Evolutionary conservation across 1,140 invertebrate species (phyloP).

Genomic region (Paralvinella palmiformis): DNA sequence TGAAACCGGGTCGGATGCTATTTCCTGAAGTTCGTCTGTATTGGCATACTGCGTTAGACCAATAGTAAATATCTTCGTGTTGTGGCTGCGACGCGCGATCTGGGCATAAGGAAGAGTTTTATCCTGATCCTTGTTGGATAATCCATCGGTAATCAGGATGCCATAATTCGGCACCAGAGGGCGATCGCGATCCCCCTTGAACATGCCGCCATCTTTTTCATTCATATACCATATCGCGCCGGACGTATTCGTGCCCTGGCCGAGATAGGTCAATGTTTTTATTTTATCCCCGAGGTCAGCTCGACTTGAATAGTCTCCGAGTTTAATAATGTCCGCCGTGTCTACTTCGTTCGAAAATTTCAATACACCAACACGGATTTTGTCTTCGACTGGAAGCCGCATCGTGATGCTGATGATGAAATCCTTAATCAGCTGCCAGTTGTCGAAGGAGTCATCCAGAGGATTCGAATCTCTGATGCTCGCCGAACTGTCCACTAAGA

Average conservation of each 20-base stretch:
- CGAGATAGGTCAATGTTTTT: conserved; percentile 8
- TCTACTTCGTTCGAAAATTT: background rate
- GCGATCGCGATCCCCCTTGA: conserved; percentile 9
- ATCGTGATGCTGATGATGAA: conserved; percentile 12
- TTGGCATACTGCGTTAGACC: conserved; percentile 15
- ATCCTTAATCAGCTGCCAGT: conserved; percentile 18
- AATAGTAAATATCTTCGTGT: conserved; percentile 3
- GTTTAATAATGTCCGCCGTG: too few relatives aligned
- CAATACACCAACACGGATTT: background rate
- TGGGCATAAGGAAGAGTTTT: conserved; percentile 10
- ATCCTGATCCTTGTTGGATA: conserved; percentile 7
- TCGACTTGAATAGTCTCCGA: too few relatives aligned
- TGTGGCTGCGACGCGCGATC: background rate
- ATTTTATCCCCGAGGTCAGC: too few relatives aligned
- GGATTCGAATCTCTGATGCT: conserved; percentile 20
- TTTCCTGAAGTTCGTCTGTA: conserved; percentile 10
- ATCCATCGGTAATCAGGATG: conserved; percentile 24
- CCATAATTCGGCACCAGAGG: conserved; percentile 19
- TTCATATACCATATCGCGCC: conserved; percentile 2
- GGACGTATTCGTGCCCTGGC: conserved; percentile 9
- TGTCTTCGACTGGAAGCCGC: background rate
- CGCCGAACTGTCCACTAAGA: conserved; percentile 19
- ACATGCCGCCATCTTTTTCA: background rate
- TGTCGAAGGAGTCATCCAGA: conserved; percentile 12
- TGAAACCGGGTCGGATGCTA: conserved; percentile 9